Conservation (phyloP, 1,140 invertebrate species). For the Delia radicum region DNA sequence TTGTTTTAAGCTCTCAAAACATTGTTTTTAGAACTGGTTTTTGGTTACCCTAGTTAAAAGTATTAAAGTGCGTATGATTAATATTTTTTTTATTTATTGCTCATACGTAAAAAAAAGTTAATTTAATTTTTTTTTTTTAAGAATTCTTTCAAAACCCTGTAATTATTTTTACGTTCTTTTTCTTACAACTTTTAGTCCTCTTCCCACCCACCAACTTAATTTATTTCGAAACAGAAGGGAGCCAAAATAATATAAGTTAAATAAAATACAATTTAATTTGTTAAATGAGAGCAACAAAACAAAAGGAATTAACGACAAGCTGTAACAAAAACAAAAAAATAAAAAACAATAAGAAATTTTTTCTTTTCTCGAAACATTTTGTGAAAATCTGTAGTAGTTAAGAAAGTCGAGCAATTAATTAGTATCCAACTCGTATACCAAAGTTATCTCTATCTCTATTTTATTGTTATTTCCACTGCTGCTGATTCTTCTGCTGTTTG, state of each 20-base stretch:
- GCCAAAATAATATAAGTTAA: not conserved
- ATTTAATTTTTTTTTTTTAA: too few relatives aligned
- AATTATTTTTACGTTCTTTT: too few relatives aligned
- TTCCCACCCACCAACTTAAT: not conserved
- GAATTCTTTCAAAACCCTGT: too few relatives aligned
- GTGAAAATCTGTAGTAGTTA: not conserved
- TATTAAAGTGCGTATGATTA: too few relatives aligned
- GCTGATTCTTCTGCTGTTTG: not conserved
- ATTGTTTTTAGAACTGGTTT: too few relatives aligned
- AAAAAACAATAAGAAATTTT: too few relatives aligned
- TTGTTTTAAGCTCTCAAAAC: too few relatives aligned
- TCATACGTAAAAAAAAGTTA: too few relatives aligned
- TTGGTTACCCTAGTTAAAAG: too few relatives aligned
- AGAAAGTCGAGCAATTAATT: constrained; percentile 18
- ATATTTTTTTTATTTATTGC: too few relatives aligned
- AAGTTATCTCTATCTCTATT: not conserved
- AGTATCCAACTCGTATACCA: not conserved
- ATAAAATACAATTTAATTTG: constrained; percentile 22
- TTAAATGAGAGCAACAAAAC: constrained; percentile 17
- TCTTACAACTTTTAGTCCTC: too few relatives aligned
- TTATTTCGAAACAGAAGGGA: not conserved
- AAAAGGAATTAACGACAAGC: constrained; percentile 9
- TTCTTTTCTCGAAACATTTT: not conserved
- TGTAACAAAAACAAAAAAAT: not conserved
- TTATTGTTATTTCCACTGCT: not conserved